Percentiles rank a stretch among this genome's conserved stretches.
These are phyloP conservation scores for Macrocentrus cingulum DNA, from an alignment of 1,140 invertebrate species.

Conservation along the genomic window DNA sequence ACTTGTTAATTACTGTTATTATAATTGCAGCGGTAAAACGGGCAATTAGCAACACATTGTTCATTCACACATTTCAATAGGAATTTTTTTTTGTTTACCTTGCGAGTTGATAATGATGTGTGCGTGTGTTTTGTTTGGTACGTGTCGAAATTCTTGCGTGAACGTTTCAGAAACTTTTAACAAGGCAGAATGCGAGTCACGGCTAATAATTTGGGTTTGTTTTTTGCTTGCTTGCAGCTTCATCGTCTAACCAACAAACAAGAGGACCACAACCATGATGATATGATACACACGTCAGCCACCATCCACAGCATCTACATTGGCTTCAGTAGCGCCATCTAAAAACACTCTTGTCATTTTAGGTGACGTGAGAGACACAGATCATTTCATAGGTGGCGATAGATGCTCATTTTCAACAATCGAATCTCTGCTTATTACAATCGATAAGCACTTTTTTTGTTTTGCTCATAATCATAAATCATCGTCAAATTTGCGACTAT, in stretches of 20 bases:
- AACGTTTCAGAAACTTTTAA: constrained; percentile 9
- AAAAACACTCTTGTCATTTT: constrained; percentile 55
- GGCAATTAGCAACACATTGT: too few relatives aligned
- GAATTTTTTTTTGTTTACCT: too few relatives aligned
- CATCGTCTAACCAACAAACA: constrained; percentile 14
- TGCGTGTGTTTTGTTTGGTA: neutral
- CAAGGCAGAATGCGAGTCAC: neutral
- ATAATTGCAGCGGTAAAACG: too few relatives aligned
- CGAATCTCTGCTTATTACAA: too few relatives aligned
- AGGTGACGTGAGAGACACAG: constrained; percentile 49
- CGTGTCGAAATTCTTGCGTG: constrained; percentile 9
- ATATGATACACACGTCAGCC: constrained; percentile 5
- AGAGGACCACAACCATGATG: constrained; percentile 3
- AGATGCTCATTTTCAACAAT: too few relatives aligned
- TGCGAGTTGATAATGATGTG: neutral
- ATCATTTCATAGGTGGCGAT: too few relatives aligned
- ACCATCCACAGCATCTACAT: constrained; percentile 1
- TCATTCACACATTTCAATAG: too few relatives aligned
- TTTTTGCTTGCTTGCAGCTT: constrained; percentile 51
- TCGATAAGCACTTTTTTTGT: too few relatives aligned
- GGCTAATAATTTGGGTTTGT: constrained; percentile 41
- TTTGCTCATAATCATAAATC: too few relatives aligned
- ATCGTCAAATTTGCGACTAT: too few relatives aligned
- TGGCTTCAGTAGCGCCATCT: constrained; percentile 14
- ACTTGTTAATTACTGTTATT: too few relatives aligned